Base-by-base conservation (phyloP, 2,888 invertebrate species). In the Yponomeuta malinellus region DNA sequence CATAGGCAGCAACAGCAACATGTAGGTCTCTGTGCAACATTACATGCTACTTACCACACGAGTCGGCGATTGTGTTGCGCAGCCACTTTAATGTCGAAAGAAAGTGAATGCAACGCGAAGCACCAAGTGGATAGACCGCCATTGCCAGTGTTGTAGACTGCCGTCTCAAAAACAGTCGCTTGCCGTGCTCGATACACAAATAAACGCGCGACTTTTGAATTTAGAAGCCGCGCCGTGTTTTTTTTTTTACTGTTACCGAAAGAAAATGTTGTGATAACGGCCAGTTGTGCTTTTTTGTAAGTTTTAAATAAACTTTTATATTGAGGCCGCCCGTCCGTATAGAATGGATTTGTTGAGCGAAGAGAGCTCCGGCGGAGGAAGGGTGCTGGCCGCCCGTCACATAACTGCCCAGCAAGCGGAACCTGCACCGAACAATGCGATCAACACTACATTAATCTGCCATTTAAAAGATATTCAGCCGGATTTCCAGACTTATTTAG, bases 21-120 rank as follows among this genome's bases (percentile, higher is more conserved):
- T 23, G 23, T 23, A 23, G 43, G 5, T 43, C 43, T 43, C 6
- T 43, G 43, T 8, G 43, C 43, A 43, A 43, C 43, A 43, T 43
- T 43, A 43, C 43, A 43, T 8, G 43, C 8, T 43, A 8, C 43
- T 43, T 43, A 43, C 43, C 43, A 43, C 37, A 37, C 64, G 10
- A 33, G 6, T 65, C 29, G 12, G 63, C 59, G 15, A 43, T 37
- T 63, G 75, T 75, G 82, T 88, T 88, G 86, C 89, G 88, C 83
- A 87, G 84, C 76, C 74, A 72, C 76, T 72, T 78, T 83, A 84
- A 87, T 90, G 90, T 87, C 88, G 90, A 90, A 90, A 90, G 90
- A 90, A 90, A 90, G 90, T 90, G 89, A 89, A 85, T 86, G 88
- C 84, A 85, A 82, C 79, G 72, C 74, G 75, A 75, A 74, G 74